phyloP scores from a whole-genome alignment of 2,797 vertebrate genomes.

The Coregonus ussuriensis region DNA sequence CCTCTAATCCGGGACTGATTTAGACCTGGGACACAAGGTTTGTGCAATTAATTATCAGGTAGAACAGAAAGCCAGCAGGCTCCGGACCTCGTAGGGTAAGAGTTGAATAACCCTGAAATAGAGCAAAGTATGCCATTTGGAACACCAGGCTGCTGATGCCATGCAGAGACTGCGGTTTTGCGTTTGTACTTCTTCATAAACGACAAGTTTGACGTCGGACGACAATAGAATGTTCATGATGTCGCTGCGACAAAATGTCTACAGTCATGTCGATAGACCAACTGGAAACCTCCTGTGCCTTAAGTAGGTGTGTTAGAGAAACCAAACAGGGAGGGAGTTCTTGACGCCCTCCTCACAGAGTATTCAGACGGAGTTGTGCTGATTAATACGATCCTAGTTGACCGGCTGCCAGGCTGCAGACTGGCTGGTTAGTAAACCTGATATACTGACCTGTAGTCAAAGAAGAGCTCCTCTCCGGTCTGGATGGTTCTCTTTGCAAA shows the following conservation, averaged over 20 bases:
- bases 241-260: too few species aligned
- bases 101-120: neutral
- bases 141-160: too few species aligned
- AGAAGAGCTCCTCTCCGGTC: conserved; percentile 97
- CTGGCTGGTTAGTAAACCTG: neutral
- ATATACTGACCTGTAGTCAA: conserved; percentile 90
- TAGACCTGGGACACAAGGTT: neutral
- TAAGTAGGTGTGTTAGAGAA: neutral
- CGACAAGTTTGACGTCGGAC: too few species aligned
- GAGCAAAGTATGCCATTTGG: too few species aligned
- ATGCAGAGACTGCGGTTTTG: too few species aligned
- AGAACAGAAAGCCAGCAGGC: neutral
- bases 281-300: too few species aligned
- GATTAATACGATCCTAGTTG: too few species aligned
- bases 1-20: neutral
- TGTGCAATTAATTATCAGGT: neutral
- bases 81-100: neutral
- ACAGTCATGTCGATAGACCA: too few species aligned
- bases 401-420: neutral
- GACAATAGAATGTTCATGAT: too few species aligned
- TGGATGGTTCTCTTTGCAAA: conserved; percentile 98
- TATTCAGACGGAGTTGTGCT: neutral
- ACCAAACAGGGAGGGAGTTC: neutral
- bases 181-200: too few species aligned
- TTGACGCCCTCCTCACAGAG: neutral